Base-by-base conservation (phyloP, 2,797 vertebrate genomes). In the Neomorphus geoffroyi region DNA sequence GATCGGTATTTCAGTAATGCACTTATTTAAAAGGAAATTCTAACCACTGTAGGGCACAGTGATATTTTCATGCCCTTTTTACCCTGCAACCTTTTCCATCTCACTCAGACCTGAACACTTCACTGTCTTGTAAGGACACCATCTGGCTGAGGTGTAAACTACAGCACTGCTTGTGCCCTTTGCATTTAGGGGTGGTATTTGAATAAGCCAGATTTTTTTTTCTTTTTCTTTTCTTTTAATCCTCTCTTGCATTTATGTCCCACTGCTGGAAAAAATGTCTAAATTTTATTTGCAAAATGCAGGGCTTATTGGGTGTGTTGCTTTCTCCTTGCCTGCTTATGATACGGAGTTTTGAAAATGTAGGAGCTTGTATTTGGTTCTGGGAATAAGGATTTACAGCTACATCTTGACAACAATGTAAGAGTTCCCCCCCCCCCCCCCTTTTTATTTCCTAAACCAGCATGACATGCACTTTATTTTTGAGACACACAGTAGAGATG, bases 71-170 rank as follows among this genome's bases (percentile, higher is more conserved):
- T 90, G 78, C 80, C 67, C 62, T 83, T 90, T 87, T 88, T 66
- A 75, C 75, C 82, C 48, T 66, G 83, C 37, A 85, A 30, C 22
- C 37, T 88, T 86, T 90, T 70, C 56, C 54, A 64, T 28, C 33
- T 73, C 1, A 1, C 50, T 86, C 64, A 45, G 13, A 87, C 17
- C 43, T 53, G 78, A 33, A 22, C 51, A 30, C 95, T 80, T 95
- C 30, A 1, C 30, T 92, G 83, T 93, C 88, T 92, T 50, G 5
- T 11, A 93, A 90, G 73, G 96, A 96, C 96, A 97, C 28, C 92
- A 0, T 83, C 92, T 96, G 96, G 93, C 54, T 69, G 87, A 91
- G 80, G 69, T 58, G 61, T 53, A 93, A 96, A 97, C 54, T 91
- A 73, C 95, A 97, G 24, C 54, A 86, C 66, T 83, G 48, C 21